A percentile compares a stretch with the other conserved stretches of the same genome.
These are phyloP conservation scores for Taeniopygia guttata DNA, from an alignment of 2,797 vertebrate genomes.

Conservation along the genomic window DNA sequence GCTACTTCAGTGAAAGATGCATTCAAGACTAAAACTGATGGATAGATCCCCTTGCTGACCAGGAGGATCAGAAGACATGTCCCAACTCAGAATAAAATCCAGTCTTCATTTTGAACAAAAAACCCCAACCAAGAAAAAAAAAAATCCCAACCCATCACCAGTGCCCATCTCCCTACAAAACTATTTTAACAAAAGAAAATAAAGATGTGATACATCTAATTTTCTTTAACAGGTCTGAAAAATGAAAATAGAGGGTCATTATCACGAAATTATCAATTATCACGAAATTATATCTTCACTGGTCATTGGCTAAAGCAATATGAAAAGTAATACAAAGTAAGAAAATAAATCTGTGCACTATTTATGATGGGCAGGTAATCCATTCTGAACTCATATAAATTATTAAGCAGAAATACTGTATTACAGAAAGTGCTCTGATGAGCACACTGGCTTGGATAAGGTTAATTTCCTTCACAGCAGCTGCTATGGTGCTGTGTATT, in stretches of 20 bases:
- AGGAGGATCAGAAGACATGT: conserved; percentile 15
- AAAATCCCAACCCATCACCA: not conserved
- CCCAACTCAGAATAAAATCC: not conserved
- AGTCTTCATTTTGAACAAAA: not conserved
- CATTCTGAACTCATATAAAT: not conserved
- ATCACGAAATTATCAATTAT: not conserved
- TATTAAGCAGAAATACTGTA: not conserved
- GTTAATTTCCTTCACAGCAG: not conserved
- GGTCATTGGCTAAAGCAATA: not conserved
- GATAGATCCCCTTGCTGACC: not conserved
- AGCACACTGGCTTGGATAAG: not conserved
- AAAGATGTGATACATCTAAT: not conserved
- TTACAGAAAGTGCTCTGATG: not conserved
- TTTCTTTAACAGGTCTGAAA: not conserved
- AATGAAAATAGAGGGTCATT: not conserved
- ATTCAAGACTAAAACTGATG: not conserved
- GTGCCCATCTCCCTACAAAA: not conserved
- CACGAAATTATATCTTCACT: not conserved
- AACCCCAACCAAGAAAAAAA: not conserved
- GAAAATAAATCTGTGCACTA: not conserved
- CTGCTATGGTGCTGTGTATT: not conserved
- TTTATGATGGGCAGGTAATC: not conserved
- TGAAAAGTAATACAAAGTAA: not conserved
- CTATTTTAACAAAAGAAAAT: not conserved
- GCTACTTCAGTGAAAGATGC: not conserved